Base-by-base conservation (phyloP, 2,113 vertebrate genomes). In the Zosterops japonicus region DNA sequence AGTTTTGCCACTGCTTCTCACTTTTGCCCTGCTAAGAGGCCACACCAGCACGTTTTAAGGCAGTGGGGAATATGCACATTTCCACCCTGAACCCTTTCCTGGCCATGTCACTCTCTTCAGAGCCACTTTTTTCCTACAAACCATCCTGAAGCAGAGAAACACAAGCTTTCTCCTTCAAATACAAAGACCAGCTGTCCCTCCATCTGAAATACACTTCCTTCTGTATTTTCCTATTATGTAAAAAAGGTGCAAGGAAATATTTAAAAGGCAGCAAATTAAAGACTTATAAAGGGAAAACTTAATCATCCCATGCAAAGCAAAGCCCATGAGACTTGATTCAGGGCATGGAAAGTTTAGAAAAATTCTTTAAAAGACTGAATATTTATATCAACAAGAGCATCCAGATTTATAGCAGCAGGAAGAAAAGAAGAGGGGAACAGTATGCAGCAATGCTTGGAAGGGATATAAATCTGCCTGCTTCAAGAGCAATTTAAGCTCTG, bases 391-490 rank as follows among this genome's bases (percentile, higher is more conserved):
- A 93, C 84, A 90, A 84, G 23, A 86, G 24, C 65, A 95, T 88
- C n/a, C 76, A 94, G 64, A 96, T 95, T 94, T 94, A 92, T 16
- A 90, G 88, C 1, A 2, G 85, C 85, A 93, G 80, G 85, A 91
- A 89, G 79, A 85, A 65, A 87, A 79, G 67, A 89, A 86, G 85
- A 91, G 27, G 55, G 50, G 83, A 96, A 89, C 64, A 86, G 93
- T 59, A 83, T 19, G 69, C 79, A 90, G 88, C 53, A 69, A 78
- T 52, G 49, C 88, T 90, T 83, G 64, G 76, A 96, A 95, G 64
- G 85, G 53, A 87, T 67, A 93, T 94, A 95, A 93, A 96, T 93
- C 94, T 60, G 87, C 72, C 65, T 49, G 79, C 76, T 87, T 90
- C 72, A 59, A 94, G 92, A 94, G 94, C 79, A 83, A 81, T 86